Percentiles rank a stretch among this genome's conserved stretches.
These are phyloP conservation scores for Drosophila tsacasi DNA, from an alignment of 1,140 invertebrate species.

Conservation along the genomic window DNA sequence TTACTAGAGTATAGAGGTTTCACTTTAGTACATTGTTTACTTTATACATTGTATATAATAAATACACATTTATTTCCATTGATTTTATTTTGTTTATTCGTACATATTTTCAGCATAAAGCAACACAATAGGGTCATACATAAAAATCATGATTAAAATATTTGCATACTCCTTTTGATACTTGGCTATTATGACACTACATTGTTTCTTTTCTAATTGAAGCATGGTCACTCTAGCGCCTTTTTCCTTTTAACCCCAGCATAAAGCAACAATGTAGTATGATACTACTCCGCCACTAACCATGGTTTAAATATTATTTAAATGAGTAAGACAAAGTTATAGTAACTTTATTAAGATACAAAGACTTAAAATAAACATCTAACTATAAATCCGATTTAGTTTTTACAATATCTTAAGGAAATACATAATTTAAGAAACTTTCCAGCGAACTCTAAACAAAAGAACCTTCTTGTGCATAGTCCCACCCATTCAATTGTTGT, in stretches of 20 bases:
- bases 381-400: background rate
- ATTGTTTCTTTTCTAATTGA: background rate
- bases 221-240: background rate
- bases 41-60: background rate
- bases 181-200: background rate
- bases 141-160: background rate
- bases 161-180: background rate
- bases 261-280: background rate
- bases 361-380: background rate
- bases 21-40: background rate
- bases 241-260: background rate
- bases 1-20: too few species aligned
- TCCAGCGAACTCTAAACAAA: background rate
- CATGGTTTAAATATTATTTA: background rate
- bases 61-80: background rate
- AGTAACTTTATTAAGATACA: background rate
- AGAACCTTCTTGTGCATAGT: background rate
- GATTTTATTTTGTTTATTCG: too few species aligned
- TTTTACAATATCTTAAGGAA: too few species aligned
- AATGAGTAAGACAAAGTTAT: background rate
- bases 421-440: background rate
- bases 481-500: background rate
- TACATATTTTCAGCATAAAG: background rate
- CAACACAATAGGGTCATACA: background rate
- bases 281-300: background rate